Percentiles rank a stretch among this genome's conserved stretches.
phyloP scores from a whole-genome alignment of 2,113 vertebrate species.

The Piaya cayana region DNA sequence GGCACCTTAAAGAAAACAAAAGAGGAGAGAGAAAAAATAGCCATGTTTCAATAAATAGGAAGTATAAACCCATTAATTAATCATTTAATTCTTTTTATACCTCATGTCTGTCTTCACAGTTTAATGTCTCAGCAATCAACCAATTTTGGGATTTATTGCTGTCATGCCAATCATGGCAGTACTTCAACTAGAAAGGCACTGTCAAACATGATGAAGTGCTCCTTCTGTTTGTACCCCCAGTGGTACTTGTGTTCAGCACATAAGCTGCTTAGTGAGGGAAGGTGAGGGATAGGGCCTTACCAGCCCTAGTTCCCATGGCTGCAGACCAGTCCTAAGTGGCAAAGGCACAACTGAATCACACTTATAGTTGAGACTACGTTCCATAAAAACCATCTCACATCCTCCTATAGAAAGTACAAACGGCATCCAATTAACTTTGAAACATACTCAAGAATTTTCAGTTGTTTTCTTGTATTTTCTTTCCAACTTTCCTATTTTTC shows the following conservation, averaged over 20 bases:
- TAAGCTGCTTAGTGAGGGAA: rapidly evolving
- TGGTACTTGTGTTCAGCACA: neutral
- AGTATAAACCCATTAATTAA: conserved; percentile 37
- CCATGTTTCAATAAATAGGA: neutral
- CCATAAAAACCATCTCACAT: neutral
- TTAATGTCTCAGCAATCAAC: conserved; percentile 32
- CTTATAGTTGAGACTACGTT: neutral
- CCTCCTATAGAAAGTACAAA: neutral
- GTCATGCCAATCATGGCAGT: conserved; percentile 34
- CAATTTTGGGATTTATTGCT: conserved; percentile 49
- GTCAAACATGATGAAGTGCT: conserved; percentile 22
- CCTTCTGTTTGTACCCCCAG: neutral
- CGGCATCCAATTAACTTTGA: neutral
- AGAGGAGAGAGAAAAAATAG: neutral
- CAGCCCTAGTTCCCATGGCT: neutral
- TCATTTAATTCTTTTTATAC: conserved; percentile 34
- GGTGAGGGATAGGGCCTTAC: neutral
- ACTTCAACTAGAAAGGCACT: conserved; percentile 27
- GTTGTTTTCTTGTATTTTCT: neutral
- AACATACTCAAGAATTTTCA: neutral
- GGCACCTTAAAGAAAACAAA: neutral
- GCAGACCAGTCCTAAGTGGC: neutral
- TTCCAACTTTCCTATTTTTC: neutral
- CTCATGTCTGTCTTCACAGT: conserved; percentile 13
- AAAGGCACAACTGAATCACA: neutral